Evolutionary conservation across 2,797 vertebrate species (phyloP), one percentile per base, ranked within the genome.

Genomic region (Peromyscus attwateri): DNA sequence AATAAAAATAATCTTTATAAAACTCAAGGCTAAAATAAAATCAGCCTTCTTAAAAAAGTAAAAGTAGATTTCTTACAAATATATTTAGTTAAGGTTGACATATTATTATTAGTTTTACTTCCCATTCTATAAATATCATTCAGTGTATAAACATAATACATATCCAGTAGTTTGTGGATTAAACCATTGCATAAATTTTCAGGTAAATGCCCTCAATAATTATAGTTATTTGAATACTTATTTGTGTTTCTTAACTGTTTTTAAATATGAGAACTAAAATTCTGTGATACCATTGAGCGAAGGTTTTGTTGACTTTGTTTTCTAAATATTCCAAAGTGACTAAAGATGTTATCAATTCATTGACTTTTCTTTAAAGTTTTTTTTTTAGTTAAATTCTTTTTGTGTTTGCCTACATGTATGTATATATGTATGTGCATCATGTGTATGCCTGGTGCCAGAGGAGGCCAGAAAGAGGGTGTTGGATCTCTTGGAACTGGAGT

Each of bases 261-360:
- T 83, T 37, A 4, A 95, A 90, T 76, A 81, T 95, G 92, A 94
- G 60, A 93, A 92, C 13, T 85, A n/a, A 91, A 40, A 89, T 14
- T 96, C 55, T 95, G 27, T 21, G 68, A 19, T 89, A 75, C 92
- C 64, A 94, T 80, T 46, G 87, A 93, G 23, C 0, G 5, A 34
- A 93, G 25, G 31, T 80, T 95, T 97, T 96, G 5, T 92, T 81
- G 11, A 71, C 70, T 77, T 46, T 95, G 55, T 31, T 87, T 84
- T 76, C 49, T 91, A 89, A 81, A 81, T 85, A 85, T 97, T 94
- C 10, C 62, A 34, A 93, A 75, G 29, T 87, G 57, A 87, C 87
- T 89, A 83, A 89, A 46, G 94, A 0, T 10, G n/a, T 95, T 76
- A 23, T 81, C 95, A 12, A 52, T 87, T 77, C 75, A 77, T 31